Conservation (phyloP, 1,140 invertebrate species). For the Megathymus violae region DNA sequence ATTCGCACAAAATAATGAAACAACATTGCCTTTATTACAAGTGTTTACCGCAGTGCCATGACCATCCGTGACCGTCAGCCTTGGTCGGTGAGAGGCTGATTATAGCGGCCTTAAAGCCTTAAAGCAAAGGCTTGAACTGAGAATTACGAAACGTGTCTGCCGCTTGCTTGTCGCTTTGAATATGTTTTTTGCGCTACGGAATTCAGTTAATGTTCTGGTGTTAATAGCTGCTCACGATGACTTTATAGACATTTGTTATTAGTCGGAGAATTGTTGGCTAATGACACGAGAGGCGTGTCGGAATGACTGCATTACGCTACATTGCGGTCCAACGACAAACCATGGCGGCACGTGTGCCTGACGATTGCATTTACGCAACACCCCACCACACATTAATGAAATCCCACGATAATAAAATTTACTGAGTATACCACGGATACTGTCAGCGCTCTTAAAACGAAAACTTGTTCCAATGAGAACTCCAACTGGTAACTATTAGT, state of each 20-base stretch:
- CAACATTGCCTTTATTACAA: background rate
- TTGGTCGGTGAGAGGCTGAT: constrained; percentile 64
- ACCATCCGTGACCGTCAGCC: constrained; percentile 69
- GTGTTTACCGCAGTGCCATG: constrained; percentile 41
- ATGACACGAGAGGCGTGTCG: constrained; percentile 1
- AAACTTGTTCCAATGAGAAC: too few relatives aligned
- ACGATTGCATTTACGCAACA: constrained; percentile 57
- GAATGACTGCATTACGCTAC: constrained; percentile 18
- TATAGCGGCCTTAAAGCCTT: constrained; percentile 42
- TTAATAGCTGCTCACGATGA: background rate
- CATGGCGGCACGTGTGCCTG: constrained; percentile 51
- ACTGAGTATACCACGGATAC: constrained; percentile 36
- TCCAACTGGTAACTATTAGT: too few relatives aligned
- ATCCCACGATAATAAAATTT: constrained; percentile 56
- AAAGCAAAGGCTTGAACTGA: constrained; percentile 31
- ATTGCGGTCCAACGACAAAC: constrained; percentile 13
- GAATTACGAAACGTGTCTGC: constrained; percentile 18
- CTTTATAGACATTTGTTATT: background rate
- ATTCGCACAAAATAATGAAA: constrained; percentile 4
- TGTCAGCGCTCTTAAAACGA: too few relatives aligned
- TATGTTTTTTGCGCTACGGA: constrained; percentile 11
- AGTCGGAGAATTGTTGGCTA: background rate
- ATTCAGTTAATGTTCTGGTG: background rate
- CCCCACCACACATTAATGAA: constrained; percentile 49
- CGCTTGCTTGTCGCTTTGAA: constrained; percentile 1